Evolutionary conservation across 2,113 vertebrate species (phyloP), one percentile per base, ranked within the genome.

Genomic region (Lasiurus borealis): DNA sequence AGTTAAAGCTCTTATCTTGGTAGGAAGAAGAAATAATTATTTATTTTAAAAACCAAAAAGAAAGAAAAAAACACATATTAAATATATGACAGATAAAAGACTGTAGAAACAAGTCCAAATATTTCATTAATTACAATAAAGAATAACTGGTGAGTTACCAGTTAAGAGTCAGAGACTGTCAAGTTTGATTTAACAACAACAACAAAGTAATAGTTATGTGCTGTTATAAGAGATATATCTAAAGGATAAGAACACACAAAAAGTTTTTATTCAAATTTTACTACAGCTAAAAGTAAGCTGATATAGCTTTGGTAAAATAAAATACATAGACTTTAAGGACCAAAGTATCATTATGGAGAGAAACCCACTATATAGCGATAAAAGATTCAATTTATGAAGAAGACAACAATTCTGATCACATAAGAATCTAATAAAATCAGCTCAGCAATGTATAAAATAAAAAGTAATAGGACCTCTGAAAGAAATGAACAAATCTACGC

Each of bases 41-140:
- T 91, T 90, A 94, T 50, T 76, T 76, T 83, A 71, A 93, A 95
- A 86, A 15, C 19, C 52, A 95, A 72, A 86, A 76, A 46, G 12
- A 3, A 72, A 23, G 40, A 27, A 87, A 82, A 80, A 44, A 0
- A 34, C 36, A 75, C 31, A 73, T 1, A 75, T 40, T 59, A 69
- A 44, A 71, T 54, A 57, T 75, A 52, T 54, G 9, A 71, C 46
- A 90, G 69, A 68, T 88, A 77, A 36, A 77, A 68, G n/a, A 76
- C 8, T 31, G 23, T 18, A 85, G 64, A 88, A 85, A 85, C 3
- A 59, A 93, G 29, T 31, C 40, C 40, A 81, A 88, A 25, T 88
- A 81, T 66, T 40, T 93, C 50, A 95, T n/a, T n/a, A 85, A 76
- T 85, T 13, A 59, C 16, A 48, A 62, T 15, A 73, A 40, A 93